These are phyloP conservation scores for Kryptolebias ocellatus DNA, from an alignment of 2,797 vertebrate species.

Conservation along the genomic window DNA sequence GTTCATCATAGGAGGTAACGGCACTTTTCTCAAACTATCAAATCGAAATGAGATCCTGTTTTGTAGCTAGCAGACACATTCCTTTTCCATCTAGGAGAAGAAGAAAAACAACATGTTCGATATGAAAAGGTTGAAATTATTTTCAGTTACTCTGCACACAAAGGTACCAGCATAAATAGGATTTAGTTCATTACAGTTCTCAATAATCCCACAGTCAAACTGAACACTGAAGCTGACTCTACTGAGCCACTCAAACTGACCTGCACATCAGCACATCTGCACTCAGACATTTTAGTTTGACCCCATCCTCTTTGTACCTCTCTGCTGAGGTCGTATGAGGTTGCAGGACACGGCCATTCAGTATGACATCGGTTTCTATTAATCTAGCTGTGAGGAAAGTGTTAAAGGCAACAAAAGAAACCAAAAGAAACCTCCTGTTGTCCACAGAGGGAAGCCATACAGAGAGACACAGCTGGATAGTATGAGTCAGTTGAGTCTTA, in stretches of 20 bases:
- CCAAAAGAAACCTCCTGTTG: too few relatives aligned
- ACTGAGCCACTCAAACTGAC: slow-evolving; percentile 1
- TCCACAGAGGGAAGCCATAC: too few relatives aligned
- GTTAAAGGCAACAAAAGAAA: too few relatives aligned
- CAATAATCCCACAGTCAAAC: neutral
- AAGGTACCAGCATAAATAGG: neutral
- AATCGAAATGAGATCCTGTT: slow-evolving; percentile 22
- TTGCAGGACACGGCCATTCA: slow-evolving; percentile 15
- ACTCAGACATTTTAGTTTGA: slow-evolving; percentile 15
- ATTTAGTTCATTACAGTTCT: neutral
- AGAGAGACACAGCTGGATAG: too few relatives aligned
- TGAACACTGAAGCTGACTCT: neutral
- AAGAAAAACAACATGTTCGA: slow-evolving; percentile 15
- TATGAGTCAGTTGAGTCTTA: too few relatives aligned
- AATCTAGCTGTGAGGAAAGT: neutral
- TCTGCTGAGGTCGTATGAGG: slow-evolving; percentile 1
- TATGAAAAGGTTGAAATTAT: slow-evolving; percentile 20
- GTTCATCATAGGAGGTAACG: slow-evolving; percentile 36
- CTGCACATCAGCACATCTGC: slow-evolving; percentile 7
- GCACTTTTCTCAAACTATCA: slow-evolving; percentile 35
- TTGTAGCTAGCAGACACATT: neutral
- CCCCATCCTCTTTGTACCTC: slow-evolving; percentile 5
- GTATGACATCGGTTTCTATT: slow-evolving; percentile 27
- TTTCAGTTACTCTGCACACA: neutral
- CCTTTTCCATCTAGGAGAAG: neutral